Percentiles rank a stretch among this genome's conserved stretches.
Conservation (phyloP, 2,888 invertebrate species). For the Miltochrista miniata region DNA sequence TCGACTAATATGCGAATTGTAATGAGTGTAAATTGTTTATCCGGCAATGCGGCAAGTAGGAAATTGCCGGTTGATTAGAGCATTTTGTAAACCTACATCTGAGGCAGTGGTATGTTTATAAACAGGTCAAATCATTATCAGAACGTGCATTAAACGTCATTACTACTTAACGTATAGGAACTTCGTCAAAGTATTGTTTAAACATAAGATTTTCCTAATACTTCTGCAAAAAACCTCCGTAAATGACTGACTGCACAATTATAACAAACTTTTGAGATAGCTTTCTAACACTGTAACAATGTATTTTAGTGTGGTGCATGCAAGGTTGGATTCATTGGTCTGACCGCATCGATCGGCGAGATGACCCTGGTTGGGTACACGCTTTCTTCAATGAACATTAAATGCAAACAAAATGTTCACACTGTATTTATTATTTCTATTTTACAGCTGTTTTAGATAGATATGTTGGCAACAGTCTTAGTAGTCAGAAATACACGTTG, state of each 20-base stretch:
- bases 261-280: not conserved
- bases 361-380: conserved; percentile 50
- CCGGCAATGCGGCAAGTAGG: conserved; percentile 14
- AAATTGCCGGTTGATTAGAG: conserved; percentile 14
- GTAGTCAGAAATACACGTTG: not conserved
- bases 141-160: not conserved
- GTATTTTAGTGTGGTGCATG: conserved; percentile 34
- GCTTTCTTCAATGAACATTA: conserved; percentile 35
- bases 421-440: conserved; percentile 4
- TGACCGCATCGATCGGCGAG: conserved; percentile 64
- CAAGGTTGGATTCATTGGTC: conserved; percentile 58
- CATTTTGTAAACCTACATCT: conserved; percentile 9
- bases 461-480: not conserved
- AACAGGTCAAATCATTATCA: not conserved
- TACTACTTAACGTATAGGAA: too few species aligned
- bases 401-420: conserved; percentile 18
- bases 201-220: too few species aligned
- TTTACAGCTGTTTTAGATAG: not conserved
- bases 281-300: not conserved
- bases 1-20: conserved; percentile 1
- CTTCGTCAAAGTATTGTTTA: not conserved
- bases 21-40: conserved; percentile 29
- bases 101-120: not conserved
- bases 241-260: not conserved
- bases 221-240: too few species aligned